Conservation (phyloP, 1,140 invertebrate genomes). For the Diprion similis region DNA sequence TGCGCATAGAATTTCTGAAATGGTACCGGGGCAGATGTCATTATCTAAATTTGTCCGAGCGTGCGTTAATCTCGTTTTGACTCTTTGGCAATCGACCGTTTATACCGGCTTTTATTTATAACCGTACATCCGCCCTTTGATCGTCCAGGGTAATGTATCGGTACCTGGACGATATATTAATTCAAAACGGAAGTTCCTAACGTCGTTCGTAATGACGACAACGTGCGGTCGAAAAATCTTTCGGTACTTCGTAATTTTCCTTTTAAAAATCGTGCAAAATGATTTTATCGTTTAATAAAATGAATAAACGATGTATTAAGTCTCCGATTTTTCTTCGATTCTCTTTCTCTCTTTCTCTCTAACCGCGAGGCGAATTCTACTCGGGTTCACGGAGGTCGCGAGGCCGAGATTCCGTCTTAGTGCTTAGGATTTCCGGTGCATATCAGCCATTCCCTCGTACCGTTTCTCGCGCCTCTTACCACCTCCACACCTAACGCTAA, state of each 20-base stretch:
- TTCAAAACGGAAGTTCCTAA: not conserved
- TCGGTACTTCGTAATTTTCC: too few relatives aligned
- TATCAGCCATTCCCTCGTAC: not conserved
- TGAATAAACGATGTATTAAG: too few relatives aligned
- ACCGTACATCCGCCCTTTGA: not conserved
- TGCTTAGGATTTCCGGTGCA: constrained; percentile 5
- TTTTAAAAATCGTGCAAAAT: too few relatives aligned
- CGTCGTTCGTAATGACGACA: too few relatives aligned
- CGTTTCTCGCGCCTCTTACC: too few relatives aligned
- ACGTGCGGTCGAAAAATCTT: too few relatives aligned
- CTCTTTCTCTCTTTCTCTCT: too few relatives aligned
- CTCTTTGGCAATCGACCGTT: not conserved
- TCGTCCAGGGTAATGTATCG: too few relatives aligned
- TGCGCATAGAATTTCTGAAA: not conserved
- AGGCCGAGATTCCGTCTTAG: not conserved
- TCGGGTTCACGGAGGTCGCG: not conserved
- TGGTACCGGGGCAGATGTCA: not conserved
- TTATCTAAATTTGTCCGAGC: not conserved
- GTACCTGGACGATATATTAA: not conserved
- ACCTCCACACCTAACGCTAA: too few relatives aligned
- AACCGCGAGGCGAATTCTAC: too few relatives aligned
- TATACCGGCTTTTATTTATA: not conserved
- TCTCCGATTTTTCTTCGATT: too few relatives aligned
- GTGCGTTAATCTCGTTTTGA: not conserved
- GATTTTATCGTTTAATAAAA: too few relatives aligned